phyloP scores from a whole-genome alignment of 2,888 invertebrate species.

The Brachynemurus nebulosus region DNA sequence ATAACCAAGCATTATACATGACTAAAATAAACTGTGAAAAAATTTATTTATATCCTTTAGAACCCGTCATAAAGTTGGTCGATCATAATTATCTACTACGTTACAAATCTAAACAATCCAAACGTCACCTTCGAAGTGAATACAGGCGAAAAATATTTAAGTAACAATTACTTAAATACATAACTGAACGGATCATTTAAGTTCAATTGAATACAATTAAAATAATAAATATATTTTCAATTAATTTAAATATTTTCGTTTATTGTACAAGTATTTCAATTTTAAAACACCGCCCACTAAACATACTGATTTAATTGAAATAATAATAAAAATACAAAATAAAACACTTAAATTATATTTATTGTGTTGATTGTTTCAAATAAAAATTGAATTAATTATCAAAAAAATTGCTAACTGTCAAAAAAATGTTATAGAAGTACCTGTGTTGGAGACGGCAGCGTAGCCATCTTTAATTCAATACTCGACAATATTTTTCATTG shows the following conservation, averaged over 20 bases:
- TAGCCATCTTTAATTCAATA: conserved; percentile 57
- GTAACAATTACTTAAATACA: background rate
- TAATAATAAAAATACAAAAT: background rate
- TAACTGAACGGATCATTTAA: background rate
- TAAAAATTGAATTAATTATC: background rate
- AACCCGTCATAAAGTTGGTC: too few relatives aligned
- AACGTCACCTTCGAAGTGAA: too few relatives aligned
- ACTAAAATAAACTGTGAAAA: background rate
- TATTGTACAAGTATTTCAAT: too few relatives aligned
- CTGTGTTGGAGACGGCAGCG: conserved; percentile 75
- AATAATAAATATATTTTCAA: background rate
- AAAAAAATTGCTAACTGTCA: conserved; percentile 15
- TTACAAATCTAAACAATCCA: too few relatives aligned
- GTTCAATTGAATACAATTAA: background rate
- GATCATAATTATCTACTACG: too few relatives aligned
- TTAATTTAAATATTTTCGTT: too few relatives aligned
- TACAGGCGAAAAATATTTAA: too few relatives aligned
- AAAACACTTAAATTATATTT: background rate
- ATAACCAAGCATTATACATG: background rate
- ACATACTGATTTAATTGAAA: background rate
- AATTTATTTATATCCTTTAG: background rate
- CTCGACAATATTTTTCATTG: conserved; percentile 26
- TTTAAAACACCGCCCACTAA: conserved; percentile 7
- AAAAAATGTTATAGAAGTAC: conserved; percentile 35
- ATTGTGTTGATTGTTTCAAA: background rate